Conservation (phyloP, 2,888 invertebrate genomes). For the Micropterix aruncella region DNA sequence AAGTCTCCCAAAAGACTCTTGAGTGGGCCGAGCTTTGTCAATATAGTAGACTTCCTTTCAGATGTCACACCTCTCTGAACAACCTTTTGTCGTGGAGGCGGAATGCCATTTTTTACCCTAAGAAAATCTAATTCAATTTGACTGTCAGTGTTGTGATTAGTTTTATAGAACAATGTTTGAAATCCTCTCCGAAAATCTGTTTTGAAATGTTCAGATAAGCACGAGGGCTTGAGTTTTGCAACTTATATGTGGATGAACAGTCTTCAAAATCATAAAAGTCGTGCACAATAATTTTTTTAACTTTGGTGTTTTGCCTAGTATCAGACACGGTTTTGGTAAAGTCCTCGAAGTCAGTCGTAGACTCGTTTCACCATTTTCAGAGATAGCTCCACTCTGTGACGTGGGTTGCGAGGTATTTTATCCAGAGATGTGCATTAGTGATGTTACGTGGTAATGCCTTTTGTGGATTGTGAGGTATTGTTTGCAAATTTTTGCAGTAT, state of each 20-base stretch:
- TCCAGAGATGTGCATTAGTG: no score
- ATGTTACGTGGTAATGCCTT: no score
- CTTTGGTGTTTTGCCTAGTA: slow-evolving; percentile 11
- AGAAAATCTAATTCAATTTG: slow-evolving; percentile 8
- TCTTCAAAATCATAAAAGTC: slow-evolving; percentile 14
- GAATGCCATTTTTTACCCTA: slow-evolving; percentile 7
- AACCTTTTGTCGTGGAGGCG: slow-evolving; percentile 8
- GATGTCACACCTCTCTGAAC: slow-evolving; percentile 7
- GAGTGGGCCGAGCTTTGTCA: slow-evolving; percentile 5
- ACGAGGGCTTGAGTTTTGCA: slow-evolving; percentile 9
- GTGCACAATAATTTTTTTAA: slow-evolving; percentile 11
- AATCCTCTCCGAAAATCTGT: slow-evolving; percentile 5
- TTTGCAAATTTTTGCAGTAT: no score
- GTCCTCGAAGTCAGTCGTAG: slow-evolving; percentile 12
- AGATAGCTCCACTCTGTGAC: slow-evolving; percentile 16
- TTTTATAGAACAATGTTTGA: slow-evolving; percentile 12
- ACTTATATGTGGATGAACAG: slow-evolving; percentile 14
- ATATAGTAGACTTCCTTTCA: slow-evolving; percentile 7
- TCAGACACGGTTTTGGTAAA: slow-evolving; percentile 12
- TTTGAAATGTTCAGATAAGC: slow-evolving; percentile 7
- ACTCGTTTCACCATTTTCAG: slow-evolving; percentile 13
- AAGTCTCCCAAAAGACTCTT: slow-evolving; percentile 10
- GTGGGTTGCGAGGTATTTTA: no score
- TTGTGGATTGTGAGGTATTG: no score
- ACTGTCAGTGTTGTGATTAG: slow-evolving; percentile 9